Conservation (phyloP, 1,140 invertebrate genomes). For the Drosophila neocordata region DNA sequence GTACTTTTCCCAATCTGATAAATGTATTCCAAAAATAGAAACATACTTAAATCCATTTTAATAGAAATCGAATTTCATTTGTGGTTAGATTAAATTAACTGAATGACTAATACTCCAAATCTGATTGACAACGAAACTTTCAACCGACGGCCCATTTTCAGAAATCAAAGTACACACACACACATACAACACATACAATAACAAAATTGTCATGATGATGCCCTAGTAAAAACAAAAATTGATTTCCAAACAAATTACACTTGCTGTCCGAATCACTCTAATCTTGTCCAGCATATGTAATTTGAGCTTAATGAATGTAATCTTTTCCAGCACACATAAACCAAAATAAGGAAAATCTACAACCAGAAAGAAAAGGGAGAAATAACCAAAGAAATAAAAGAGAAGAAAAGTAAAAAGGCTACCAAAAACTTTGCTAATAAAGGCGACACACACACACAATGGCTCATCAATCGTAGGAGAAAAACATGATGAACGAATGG, state of each 20-base stretch:
- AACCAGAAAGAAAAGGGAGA: conserved; percentile 5
- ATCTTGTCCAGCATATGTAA: conserved; percentile 37
- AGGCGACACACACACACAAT: conserved; percentile 34
- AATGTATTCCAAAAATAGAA: not conserved
- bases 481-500: conserved; percentile 23
- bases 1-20: no score
- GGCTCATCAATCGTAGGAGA: conserved; percentile 56
- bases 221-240: conserved; percentile 44
- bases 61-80: conserved; percentile 39
- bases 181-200: not conserved
- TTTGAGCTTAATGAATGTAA: conserved; percentile 70
- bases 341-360: conserved; percentile 20
- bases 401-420: not conserved
- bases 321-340: conserved; percentile 33
- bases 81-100: not conserved
- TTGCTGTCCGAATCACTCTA: conserved; percentile 16
- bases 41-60: conserved; percentile 7
- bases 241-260: conserved; percentile 46
- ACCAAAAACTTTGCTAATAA: not conserved
- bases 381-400: no score
- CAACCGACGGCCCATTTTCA: not conserved
- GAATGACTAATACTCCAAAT: conserved; percentile 3
- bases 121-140: conserved; percentile 9
- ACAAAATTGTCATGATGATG: not conserved
- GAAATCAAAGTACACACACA: not conserved